Conservation (phyloP, 2,888 invertebrate species). For the Corythucha ciliata region DNA sequence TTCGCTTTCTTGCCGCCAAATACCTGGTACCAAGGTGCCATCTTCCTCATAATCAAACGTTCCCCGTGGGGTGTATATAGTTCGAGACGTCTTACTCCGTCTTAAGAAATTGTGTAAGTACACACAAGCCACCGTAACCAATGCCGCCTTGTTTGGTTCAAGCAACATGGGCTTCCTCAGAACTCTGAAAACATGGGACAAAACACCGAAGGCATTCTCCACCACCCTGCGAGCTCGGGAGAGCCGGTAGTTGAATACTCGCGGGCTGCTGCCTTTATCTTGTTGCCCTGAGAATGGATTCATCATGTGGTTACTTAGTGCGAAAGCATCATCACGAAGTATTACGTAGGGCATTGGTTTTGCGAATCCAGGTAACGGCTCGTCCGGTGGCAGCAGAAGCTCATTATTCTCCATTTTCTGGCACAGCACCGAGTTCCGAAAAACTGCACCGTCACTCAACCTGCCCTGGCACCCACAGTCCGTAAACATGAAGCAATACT, state of each 20-base stretch:
- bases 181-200: constrained; percentile 32
- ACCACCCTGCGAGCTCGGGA: constrained; percentile 31
- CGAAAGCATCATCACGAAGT: constrained; percentile 35
- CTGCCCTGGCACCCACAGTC: constrained; percentile 37
- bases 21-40: too few species aligned
- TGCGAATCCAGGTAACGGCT: constrained; percentile 17
- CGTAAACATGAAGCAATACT: constrained; percentile 36
- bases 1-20: not conserved
- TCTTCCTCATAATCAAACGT: constrained; percentile 2
- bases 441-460: constrained; percentile 35
- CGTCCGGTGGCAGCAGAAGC: constrained; percentile 18
- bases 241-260: constrained; percentile 33
- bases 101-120: constrained; percentile 33
- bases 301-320: constrained; percentile 29
- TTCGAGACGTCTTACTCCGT: not conserved
- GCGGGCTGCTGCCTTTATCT: constrained; percentile 19
- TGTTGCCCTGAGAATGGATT: constrained; percentile 28
- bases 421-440: constrained; percentile 21
- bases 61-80: constrained; percentile 10
- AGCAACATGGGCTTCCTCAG: constrained; percentile 31
- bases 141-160: constrained; percentile 31
- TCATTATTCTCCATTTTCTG: constrained; percentile 20
- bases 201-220: constrained; percentile 34
- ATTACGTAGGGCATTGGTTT: constrained; percentile 28
- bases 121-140: constrained; percentile 31